Base-by-base conservation (phyloP, 2,888 invertebrate genomes). In the Ernsta delagoae region DNA sequence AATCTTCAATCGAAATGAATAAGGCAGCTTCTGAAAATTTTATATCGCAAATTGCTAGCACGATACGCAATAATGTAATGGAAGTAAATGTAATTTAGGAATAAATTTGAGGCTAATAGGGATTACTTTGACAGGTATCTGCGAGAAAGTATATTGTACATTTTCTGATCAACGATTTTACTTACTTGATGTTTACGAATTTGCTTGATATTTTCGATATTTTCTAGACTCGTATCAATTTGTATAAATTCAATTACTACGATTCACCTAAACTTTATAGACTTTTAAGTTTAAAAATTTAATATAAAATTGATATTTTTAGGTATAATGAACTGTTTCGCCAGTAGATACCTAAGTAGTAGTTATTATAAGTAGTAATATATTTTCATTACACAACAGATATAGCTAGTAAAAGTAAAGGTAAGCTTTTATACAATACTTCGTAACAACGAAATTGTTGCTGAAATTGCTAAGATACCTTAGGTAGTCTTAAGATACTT, bases 1-100 rank as follows among this genome's bases (percentile, higher is more conserved):
- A 59, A 59, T 66, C 65, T 66, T 59, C 16, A 50, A 53, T 59
- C 31, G 65, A 59, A 66, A 66, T 66, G 53, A 66, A 66, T 59
- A 39, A 50, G 50, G 41, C n/a, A 53, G 59, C 65, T 59, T 59
- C 59, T 66, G 65, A 59, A 59, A 45, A 59, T 50, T 64, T 64
- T 59, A 65, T 39, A 59, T 65, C 59, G 56, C 59, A 57, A 53
- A 63, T 54, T 45, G 50, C 65, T 59, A 41, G 12, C 59, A 53
- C 50, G 65, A 59, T 66, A 59, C 59, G 59, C 59, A 59, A 36
- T 65, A 65, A 65, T 57, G 24, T 64, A 64, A 57, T 43, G 31
- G 59, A 4, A 43, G 59, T 36, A 59, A 59, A 57, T 53, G 59
- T 66, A 50, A 66, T 66, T 66, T 66, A 53, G 53, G 59, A 65